A percentile compares a stretch with the other conserved stretches of the same genome.
Evolutionary conservation across 1,140 invertebrate genomes (phyloP).

Genomic region (Zaprionus nigranus): DNA sequence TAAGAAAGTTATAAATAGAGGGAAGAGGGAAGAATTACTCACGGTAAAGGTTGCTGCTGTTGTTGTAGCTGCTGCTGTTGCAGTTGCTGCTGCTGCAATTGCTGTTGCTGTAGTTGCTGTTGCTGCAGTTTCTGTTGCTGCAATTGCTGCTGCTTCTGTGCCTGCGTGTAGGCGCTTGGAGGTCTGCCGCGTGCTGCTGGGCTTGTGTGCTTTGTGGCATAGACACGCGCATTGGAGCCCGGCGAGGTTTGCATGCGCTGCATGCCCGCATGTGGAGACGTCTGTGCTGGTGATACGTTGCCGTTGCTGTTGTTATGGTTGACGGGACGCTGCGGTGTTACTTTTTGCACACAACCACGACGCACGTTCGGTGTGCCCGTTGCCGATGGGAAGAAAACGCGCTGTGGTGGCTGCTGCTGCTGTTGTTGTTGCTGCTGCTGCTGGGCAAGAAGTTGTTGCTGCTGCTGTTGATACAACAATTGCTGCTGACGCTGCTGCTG

Average conservation of each 20-base stretch:
- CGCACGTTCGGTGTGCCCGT: conserved; percentile 41
- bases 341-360: conserved; percentile 75
- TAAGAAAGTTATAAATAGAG: neutral
- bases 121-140: conserved; percentile 43
- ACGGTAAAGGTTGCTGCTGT: conserved; percentile 38
- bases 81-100: conserved; percentile 33
- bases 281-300: conserved; percentile 15
- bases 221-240: neutral
- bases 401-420: conserved; percentile 18
- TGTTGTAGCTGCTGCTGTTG: conserved; percentile 53
- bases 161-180: conserved; percentile 10
- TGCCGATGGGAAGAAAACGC: conserved; percentile 9
- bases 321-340: conserved; percentile 75
- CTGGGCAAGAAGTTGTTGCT: conserved; percentile 13
- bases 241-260: conserved; percentile 34
- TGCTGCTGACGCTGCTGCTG: conserved; percentile 24
- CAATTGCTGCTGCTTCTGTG: conserved; percentile 43
- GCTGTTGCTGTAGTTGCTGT: conserved; percentile 38
- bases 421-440: conserved; percentile 9
- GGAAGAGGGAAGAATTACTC: conserved; percentile 23
- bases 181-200: conserved; percentile 33
- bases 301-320: conserved; percentile 25
- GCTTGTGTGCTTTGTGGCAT: conserved; percentile 54
- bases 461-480: neutral
- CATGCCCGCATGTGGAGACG: neutral